Percentiles rank a stretch among this genome's conserved stretches.
phyloP scores from a whole-genome alignment of 1,140 invertebrate species.

The Hylaeus anthracinus region DNA sequence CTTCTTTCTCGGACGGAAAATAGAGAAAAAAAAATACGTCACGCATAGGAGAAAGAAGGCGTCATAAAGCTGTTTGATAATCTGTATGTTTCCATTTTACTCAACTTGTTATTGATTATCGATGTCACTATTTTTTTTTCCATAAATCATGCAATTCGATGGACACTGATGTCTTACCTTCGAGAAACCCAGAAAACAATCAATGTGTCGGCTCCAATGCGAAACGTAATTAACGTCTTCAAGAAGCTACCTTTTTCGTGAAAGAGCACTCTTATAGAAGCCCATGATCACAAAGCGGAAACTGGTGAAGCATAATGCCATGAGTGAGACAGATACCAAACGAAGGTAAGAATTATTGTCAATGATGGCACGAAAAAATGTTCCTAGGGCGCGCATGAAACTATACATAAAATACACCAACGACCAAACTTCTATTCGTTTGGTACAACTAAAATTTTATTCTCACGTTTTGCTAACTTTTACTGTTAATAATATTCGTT shows the following conservation, averaged over 20 bases:
- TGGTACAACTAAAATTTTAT: no score
- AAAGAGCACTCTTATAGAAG: background rate
- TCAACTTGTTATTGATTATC: conserved; percentile 44
- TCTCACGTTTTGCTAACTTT: no score
- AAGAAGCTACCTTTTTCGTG: conserved; percentile 15
- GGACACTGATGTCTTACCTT: conserved; percentile 7
- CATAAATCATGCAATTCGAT: conserved; percentile 4
- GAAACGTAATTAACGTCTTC: conserved; percentile 10
- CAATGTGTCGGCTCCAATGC: background rate
- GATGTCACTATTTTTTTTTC: conserved; percentile 39
- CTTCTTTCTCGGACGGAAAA: background rate
- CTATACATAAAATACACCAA: background rate
- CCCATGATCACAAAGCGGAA: conserved; percentile 33
- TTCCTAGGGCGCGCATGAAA: background rate
- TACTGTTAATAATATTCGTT: no score
- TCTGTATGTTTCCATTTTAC: conserved; percentile 49
- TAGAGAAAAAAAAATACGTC: background rate
- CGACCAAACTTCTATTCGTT: no score
- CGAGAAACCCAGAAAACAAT: background rate
- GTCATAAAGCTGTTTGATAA: conserved; percentile 41
- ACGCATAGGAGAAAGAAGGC: background rate
- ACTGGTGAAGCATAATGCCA: conserved; percentile 28
- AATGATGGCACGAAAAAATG: conserved; percentile 16
- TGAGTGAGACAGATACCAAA: conserved; percentile 36
- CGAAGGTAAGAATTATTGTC: conserved; percentile 27